Evolutionary conservation across 2,888 invertebrate genomes (phyloP).

Genomic region (Cyclophora albipunctata): DNA sequence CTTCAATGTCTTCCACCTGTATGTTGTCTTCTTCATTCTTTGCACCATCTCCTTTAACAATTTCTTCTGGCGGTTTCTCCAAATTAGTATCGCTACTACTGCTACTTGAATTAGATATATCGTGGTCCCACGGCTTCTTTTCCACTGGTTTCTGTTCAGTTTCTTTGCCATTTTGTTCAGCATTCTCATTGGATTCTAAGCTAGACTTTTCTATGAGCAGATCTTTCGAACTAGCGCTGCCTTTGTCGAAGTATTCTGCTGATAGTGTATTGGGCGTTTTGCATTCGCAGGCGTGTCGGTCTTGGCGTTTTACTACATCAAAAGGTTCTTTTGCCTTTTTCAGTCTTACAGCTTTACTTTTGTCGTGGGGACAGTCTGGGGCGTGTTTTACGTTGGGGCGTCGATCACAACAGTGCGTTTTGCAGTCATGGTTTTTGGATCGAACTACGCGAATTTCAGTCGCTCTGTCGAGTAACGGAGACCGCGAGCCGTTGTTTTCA

Average conservation of each 20-base stretch:
- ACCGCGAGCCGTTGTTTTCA: conserved; percentile 81
- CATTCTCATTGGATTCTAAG: conserved; percentile 68
- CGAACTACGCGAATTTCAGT: conserved; percentile 61
- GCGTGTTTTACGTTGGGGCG: conserved; percentile 40
- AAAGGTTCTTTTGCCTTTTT: conserved; percentile 53
- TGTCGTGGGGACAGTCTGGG: conserved; percentile 39
- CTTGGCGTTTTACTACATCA: conserved; percentile 39
- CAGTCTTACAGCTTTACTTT: conserved; percentile 59
- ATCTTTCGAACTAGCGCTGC: conserved; percentile 83
- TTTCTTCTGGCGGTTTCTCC: conserved; percentile 38
- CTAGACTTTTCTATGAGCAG: conserved; percentile 77
- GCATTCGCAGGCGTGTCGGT: conserved; percentile 49
- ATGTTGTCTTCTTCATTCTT: conserved; percentile 24
- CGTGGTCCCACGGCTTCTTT: conserved; percentile 68
- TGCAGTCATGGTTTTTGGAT: conserved; percentile 53
- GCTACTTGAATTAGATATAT: conserved; percentile 76
- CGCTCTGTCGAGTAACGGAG: conserved; percentile 78
- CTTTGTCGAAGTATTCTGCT: conserved; percentile 75
- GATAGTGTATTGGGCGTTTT: conserved; percentile 35
- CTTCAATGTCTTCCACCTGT: conserved; percentile 46
- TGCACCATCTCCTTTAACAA: conserved; percentile 32
- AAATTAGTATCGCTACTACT: conserved; percentile 75
- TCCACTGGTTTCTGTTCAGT: conserved; percentile 36
- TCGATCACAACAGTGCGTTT: conserved; percentile 56
- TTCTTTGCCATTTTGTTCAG: conserved; percentile 34